Conservation (phyloP, 2,888 invertebrate species). For the Parasteatoda lunata region DNA sequence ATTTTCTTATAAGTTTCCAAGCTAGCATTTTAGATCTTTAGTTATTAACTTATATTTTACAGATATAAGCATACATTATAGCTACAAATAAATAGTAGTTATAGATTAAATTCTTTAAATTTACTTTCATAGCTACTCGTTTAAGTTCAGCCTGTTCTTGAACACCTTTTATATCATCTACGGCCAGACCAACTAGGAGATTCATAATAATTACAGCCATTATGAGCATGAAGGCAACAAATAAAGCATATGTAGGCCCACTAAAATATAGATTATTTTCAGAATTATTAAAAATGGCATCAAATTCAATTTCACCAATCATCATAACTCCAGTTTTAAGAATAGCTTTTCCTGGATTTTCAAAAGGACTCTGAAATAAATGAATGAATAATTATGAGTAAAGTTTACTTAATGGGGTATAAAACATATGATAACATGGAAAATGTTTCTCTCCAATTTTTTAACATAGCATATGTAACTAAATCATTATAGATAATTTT, state of each 20-base stretch:
- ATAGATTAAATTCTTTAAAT: not conserved
- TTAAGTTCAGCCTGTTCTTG: slow-evolving; percentile 76
- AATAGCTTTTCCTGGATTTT: slow-evolving; percentile 71
- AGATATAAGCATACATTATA: no score
- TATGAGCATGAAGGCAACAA: slow-evolving; percentile 73
- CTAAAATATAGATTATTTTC: slow-evolving; percentile 63
- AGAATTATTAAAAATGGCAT: slow-evolving; percentile 73
- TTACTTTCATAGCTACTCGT: slow-evolving; percentile 74
- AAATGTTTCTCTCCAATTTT: no score
- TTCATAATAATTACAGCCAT: slow-evolving; percentile 75
- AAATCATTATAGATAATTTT: no score
- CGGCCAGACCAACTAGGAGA: slow-evolving; percentile 76
- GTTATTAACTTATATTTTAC: no score
- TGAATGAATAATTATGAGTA: not conserved
- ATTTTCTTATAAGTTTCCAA: no score
- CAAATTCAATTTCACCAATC: slow-evolving; percentile 75
- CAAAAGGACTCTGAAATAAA: slow-evolving; percentile 71
- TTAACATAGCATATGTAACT: no score
- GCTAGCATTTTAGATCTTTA: no score
- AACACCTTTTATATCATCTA: slow-evolving; percentile 77
- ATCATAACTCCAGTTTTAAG: slow-evolving; percentile 74
- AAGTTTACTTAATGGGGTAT: not conserved
- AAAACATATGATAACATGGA: not conserved
- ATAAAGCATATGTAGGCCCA: slow-evolving; percentile 74
- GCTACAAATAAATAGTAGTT: no score